Conservation (phyloP, 2,888 invertebrate genomes). For the Microctonus aethiopoides region DNA sequence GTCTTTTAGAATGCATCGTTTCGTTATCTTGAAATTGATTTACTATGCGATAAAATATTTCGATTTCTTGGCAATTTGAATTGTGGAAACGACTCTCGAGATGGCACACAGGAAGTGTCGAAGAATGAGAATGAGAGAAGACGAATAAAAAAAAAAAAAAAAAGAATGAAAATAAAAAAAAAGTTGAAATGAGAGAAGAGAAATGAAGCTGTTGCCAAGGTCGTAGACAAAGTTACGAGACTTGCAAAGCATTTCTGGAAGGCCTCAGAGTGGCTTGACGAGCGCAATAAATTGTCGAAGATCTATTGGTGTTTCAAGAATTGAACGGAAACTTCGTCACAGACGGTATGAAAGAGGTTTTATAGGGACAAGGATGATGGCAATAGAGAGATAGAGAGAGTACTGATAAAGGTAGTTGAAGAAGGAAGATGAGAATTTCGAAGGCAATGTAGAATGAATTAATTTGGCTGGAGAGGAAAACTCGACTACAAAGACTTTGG, state of each 20-base stretch:
- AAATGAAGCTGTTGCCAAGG: constrained; percentile 5
- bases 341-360: constrained; percentile 3
- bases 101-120: constrained; percentile 23
- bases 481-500: constrained; percentile 45
- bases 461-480: constrained; percentile 47
- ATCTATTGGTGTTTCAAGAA: background rate
- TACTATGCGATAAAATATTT: background rate
- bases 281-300: constrained; percentile 26
- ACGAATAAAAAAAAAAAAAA: background rate
- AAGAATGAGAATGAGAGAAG: constrained; percentile 20
- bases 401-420: background rate
- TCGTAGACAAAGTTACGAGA: constrained; percentile 24
- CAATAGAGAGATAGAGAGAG: background rate
- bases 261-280: constrained; percentile 21
- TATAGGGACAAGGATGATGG: background rate
- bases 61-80: constrained; percentile 12
- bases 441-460: constrained; percentile 47
- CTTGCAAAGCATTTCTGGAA: constrained; percentile 25
- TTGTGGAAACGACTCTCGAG: constrained; percentile 23
- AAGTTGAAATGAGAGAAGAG: constrained; percentile 22
- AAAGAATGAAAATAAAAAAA: background rate
- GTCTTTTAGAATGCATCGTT: too few species aligned
- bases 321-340: constrained; percentile 7
- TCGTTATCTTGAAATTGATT: too few species aligned
- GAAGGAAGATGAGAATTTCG: constrained; percentile 34